Evolutionary conservation across 2,888 invertebrate genomes (phyloP).

Genomic region (Gortyna flavago): DNA sequence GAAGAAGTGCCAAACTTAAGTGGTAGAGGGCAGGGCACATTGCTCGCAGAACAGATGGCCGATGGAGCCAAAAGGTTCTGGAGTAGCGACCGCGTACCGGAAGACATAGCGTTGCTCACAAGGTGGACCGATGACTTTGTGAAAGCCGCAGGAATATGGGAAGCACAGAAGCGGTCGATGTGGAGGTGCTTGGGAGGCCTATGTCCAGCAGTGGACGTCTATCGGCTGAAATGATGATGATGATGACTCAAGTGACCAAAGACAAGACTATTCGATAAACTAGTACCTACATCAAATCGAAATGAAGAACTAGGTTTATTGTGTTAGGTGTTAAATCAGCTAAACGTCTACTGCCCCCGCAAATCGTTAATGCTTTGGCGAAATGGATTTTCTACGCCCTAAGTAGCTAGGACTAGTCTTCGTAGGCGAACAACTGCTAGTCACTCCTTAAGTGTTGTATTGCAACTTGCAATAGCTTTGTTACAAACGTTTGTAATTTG

Average conservation of each 20-base stretch:
- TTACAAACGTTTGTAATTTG: conserved; percentile 21
- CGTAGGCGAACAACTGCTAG: conserved; percentile 54
- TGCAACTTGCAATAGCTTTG: conserved; percentile 32
- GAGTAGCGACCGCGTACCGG: neutral
- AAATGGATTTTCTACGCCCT: conserved; percentile 25
- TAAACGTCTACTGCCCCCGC: conserved; percentile 15
- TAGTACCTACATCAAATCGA: neutral
- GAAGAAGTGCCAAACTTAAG: no score
- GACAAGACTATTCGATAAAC: neutral
- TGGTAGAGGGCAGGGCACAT: no score
- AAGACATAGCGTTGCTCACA: neutral
- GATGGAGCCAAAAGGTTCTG: neutral
- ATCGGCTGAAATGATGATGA: neutral
- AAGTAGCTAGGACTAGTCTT: conserved; percentile 15
- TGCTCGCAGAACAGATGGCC: no score
- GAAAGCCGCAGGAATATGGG: neutral
- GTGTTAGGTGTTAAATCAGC: neutral
- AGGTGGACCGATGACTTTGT: neutral
- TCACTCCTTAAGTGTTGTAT: conserved; percentile 33
- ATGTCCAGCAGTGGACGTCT: neutral
- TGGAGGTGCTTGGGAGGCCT: neutral
- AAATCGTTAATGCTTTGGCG: conserved; percentile 31
- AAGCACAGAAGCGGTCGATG: neutral
- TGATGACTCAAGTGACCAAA: neutral
- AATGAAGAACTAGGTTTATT: conserved; percentile 1